phyloP scores from a whole-genome alignment of 1,140 invertebrate genomes.

The Drosophila mojavensis region DNA sequence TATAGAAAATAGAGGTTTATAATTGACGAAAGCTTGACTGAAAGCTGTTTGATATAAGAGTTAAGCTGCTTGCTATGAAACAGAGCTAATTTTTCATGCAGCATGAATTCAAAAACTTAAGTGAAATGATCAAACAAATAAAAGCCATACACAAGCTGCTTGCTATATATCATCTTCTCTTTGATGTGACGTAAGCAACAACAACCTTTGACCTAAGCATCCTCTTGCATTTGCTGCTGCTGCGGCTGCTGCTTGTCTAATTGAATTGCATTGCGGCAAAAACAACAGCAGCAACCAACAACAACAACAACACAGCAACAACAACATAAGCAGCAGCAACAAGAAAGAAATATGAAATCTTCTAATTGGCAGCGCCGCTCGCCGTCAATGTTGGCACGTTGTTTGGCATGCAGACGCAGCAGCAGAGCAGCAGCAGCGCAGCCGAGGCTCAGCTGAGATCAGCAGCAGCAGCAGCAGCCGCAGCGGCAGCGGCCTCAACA shows the following conservation, averaged over 20 bases:
- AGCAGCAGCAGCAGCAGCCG: neutral
- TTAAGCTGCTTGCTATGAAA: conserved; percentile 4
- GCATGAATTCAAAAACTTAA: neutral
- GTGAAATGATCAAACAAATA: neutral
- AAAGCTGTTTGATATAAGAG: neutral
- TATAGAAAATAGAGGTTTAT: too few relatives aligned
- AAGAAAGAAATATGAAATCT: conserved; percentile 74
- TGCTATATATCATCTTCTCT: conserved; percentile 5
- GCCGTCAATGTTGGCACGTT: conserved; percentile 69
- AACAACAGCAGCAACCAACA: conserved; percentile 4
- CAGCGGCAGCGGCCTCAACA: conserved; percentile 50
- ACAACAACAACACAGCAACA: conserved; percentile 3
- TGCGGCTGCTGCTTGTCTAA: conserved; percentile 37
- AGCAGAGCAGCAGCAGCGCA: neutral
- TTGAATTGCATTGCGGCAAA: conserved; percentile 67
- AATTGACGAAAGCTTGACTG: neutral
- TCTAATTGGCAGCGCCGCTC: conserved; percentile 68
- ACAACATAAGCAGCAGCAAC: conserved; percentile 13
- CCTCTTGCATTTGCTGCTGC: neutral
- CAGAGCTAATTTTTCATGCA: too few relatives aligned
- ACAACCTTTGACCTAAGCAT: conserved; percentile 37
- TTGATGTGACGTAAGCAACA: neutral
- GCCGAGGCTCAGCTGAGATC: neutral
- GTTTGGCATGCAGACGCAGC: conserved; percentile 70
- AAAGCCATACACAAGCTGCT: neutral